Evolutionary conservation across 2,797 vertebrate genomes (phyloP).

Genomic region (Falco concolor): DNA sequence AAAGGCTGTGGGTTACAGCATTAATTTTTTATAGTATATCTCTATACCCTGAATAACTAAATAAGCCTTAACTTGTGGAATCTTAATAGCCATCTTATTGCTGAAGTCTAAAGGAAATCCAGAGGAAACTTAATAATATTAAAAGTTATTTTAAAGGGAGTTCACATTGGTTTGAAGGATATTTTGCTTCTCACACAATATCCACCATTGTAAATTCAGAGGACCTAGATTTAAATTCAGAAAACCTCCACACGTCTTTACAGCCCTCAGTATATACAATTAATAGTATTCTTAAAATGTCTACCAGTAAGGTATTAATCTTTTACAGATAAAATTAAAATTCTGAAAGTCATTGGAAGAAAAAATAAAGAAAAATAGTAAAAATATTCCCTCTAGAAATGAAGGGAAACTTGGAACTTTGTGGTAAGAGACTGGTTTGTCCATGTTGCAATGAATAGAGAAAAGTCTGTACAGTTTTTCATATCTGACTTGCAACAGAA

Average conservation of each 20-base stretch:
- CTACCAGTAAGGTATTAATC: conserved; percentile 40
- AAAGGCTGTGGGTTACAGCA: conserved; percentile 45
- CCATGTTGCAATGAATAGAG: conserved; percentile 62
- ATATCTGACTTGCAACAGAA: conserved; percentile 33
- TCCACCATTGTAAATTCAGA: conserved; percentile 70
- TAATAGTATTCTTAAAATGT: conserved; percentile 36
- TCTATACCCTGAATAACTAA: conserved; percentile 52
- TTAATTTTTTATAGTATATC: conserved; percentile 49
- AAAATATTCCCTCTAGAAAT: conserved; percentile 57
- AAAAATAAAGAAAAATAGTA: conserved; percentile 54
- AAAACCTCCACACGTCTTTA: conserved; percentile 55
- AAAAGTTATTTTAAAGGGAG: conserved; percentile 77
- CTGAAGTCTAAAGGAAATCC: conserved; percentile 70
- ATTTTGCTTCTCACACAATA: conserved; percentile 70
- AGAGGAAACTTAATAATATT: conserved; percentile 76
- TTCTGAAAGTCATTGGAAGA: conserved; percentile 44
- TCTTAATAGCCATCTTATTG: conserved; percentile 70
- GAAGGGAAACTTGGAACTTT: conserved; percentile 58
- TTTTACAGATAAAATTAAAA: conserved; percentile 70
- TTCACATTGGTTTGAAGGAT: conserved; percentile 68
- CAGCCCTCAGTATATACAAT: conserved; percentile 55
- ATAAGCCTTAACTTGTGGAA: conserved; percentile 63
- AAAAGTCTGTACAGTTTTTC: conserved; percentile 51
- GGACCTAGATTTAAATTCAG: conserved; percentile 54
- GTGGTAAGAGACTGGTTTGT: conserved; percentile 56